A percentile compares a stretch with the other conserved stretches of the same genome.
These are phyloP conservation scores for Paracentrotus lividus DNA, from an alignment of 53 echinoderm and acorn worm genomes.

Conservation along the genomic window DNA sequence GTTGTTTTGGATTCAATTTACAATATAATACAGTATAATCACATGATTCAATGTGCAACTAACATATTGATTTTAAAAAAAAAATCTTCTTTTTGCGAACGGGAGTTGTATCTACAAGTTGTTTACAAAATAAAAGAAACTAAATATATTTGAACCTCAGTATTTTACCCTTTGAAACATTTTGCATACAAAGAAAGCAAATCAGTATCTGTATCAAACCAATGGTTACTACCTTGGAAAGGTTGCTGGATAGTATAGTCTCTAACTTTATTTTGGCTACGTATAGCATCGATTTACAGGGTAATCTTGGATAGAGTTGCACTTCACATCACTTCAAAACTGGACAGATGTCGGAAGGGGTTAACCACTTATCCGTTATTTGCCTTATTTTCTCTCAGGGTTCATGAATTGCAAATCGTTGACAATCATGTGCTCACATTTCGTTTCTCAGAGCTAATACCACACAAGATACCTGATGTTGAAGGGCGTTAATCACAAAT, in stretches of 20 bases:
- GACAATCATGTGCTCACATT: slow-evolving; percentile 41
- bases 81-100: no score
- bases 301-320: not conserved
- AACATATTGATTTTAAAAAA: no score
- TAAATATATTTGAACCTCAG: not conserved
- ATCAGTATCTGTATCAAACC: not conserved
- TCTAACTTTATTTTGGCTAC: not conserved
- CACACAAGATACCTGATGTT: no score
- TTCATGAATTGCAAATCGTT: slow-evolving; percentile 50
- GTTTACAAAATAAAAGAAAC: not conserved
- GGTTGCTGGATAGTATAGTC: not conserved
- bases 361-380: slow-evolving; percentile 29
- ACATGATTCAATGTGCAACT: no score
- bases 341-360: slow-evolving; percentile 38
- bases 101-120: no score
- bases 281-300: slow-evolving; percentile 45
- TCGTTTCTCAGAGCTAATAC: no score
- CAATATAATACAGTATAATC: not conserved
- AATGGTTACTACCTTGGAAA: not conserved
- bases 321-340: slow-evolving; percentile 43
- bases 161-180: not conserved
- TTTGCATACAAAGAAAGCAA: not conserved
- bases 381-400: slow-evolving; percentile 1
- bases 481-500: no score
- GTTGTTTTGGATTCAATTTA: not conserved